A percentile compares a stretch with the other conserved stretches of the same genome.
phyloP scores from a whole-genome alignment of 2,888 invertebrate species.

The Ephialtes manifestator region DNA sequence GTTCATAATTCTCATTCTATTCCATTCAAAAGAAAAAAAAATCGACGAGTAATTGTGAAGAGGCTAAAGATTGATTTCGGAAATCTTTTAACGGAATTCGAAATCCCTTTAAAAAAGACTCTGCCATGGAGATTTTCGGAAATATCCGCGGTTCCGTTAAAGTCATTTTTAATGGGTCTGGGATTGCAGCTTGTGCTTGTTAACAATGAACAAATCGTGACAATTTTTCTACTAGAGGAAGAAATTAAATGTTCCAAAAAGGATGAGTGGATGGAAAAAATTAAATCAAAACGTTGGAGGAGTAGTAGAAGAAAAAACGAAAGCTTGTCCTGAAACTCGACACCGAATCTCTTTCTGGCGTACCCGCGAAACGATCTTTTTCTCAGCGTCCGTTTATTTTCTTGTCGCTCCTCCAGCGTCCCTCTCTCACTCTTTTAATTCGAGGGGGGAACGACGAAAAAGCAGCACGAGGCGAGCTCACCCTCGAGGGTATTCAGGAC shows the following conservation, averaged over 20 bases:
- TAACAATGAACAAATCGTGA: background rate
- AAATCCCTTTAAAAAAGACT: background rate
- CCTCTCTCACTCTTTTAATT: conserved; percentile 52
- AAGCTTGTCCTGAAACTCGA: conserved; percentile 68
- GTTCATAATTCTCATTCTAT: background rate
- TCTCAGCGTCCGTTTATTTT: conserved; percentile 61
- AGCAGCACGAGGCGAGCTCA: conserved; percentile 66
- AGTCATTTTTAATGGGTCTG: no score
- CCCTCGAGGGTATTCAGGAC: conserved; percentile 66
- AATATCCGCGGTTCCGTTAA: no score
- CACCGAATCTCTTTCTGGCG: conserved; percentile 65
- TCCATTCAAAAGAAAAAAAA: conserved; percentile 31
- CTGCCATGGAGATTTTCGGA: no score
- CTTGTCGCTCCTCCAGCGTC: conserved; percentile 37
- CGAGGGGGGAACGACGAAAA: conserved; percentile 26
- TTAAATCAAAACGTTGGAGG: conserved; percentile 4
- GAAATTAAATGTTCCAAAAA: conserved; percentile 20
- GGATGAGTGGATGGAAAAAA: conserved; percentile 30
- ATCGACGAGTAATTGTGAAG: conserved; percentile 3
- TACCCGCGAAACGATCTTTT: conserved; percentile 68
- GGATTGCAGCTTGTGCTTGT: no score
- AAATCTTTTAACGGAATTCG: background rate
- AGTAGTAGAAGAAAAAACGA: conserved; percentile 47
- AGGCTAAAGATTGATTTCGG: background rate
- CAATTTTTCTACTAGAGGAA: background rate